phyloP scores from a whole-genome alignment of 2,113 vertebrate species.

The Cyphomyrus discorhynchus region DNA sequence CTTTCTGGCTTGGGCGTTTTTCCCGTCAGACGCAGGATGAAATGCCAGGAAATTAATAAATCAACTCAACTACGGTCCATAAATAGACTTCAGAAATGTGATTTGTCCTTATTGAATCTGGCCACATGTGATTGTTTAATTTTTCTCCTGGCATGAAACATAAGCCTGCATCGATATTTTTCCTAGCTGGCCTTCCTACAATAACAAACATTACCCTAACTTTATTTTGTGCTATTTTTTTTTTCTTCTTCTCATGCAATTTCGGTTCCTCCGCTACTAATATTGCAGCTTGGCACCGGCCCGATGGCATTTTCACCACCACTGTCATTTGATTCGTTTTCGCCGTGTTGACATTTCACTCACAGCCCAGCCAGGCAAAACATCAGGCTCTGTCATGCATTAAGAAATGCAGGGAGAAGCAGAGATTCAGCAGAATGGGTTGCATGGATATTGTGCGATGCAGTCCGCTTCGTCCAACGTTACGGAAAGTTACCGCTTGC shows the following conservation, averaged over 20 bases:
- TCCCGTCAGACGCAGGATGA: neutral
- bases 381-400: neutral
- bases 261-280: neutral
- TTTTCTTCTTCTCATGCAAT: neutral
- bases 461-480: neutral
- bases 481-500: neutral
- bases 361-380: neutral
- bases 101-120: conserved; percentile 25
- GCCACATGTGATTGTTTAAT: conserved; percentile 16
- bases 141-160: conserved; percentile 9
- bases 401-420: neutral
- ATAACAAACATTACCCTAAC: neutral
- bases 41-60: conserved; percentile 27
- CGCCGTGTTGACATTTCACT: neutral
- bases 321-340: neutral
- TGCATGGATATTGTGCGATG: neutral
- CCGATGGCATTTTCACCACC: neutral
- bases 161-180: neutral
- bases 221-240: neutral
- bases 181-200: neutral
- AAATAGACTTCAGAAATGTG: conserved; percentile 21
- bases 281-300: neutral
- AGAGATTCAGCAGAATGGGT: neutral
- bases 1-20: neutral
- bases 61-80: conserved; percentile 9